Percentiles rank a stretch among this genome's conserved stretches.
phyloP scores from a whole-genome alignment of 2,113 vertebrate species.

The Saguinus midas region DNA sequence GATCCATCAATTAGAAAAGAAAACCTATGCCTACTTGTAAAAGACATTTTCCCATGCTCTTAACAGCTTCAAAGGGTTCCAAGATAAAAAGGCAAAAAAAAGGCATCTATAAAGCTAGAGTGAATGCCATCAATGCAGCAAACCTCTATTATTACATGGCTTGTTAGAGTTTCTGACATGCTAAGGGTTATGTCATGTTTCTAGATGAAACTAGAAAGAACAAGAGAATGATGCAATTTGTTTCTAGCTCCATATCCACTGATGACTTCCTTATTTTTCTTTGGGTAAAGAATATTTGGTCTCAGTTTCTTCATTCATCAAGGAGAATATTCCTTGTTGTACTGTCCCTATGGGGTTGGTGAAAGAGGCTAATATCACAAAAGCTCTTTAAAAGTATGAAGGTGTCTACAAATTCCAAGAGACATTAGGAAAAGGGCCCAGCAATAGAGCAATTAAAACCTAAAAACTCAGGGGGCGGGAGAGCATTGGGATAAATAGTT shows the following conservation, averaged over 20 bases:
- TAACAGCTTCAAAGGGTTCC: constrained; percentile 13
- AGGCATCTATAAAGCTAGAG: constrained; percentile 22
- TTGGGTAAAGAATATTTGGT: neutral
- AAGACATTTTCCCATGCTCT: neutral
- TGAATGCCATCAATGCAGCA: neutral
- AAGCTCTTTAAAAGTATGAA: constrained; percentile 29
- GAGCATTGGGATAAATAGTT: no score
- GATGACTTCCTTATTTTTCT: constrained; percentile 21
- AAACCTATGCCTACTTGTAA: neutral
- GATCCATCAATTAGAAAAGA: neutral
- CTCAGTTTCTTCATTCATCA: constrained; percentile 7
- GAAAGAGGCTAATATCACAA: constrained; percentile 21
- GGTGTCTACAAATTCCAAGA: neutral
- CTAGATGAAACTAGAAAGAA: neutral
- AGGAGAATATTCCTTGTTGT: neutral
- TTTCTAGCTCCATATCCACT: neutral
- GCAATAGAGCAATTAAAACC: constrained; percentile 20
- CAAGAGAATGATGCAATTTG: constrained; percentile 17
- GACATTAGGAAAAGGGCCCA: neutral
- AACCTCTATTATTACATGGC: neutral
- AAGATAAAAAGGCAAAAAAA: constrained; percentile 27
- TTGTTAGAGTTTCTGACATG: neutral
- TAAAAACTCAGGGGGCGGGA: neutral
- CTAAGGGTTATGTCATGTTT: neutral
- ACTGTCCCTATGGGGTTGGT: neutral